Percentiles rank a stretch among this genome's conserved stretches.
Evolutionary conservation across 1,140 invertebrate genomes (phyloP).

Genomic region (Mya arenaria): DNA sequence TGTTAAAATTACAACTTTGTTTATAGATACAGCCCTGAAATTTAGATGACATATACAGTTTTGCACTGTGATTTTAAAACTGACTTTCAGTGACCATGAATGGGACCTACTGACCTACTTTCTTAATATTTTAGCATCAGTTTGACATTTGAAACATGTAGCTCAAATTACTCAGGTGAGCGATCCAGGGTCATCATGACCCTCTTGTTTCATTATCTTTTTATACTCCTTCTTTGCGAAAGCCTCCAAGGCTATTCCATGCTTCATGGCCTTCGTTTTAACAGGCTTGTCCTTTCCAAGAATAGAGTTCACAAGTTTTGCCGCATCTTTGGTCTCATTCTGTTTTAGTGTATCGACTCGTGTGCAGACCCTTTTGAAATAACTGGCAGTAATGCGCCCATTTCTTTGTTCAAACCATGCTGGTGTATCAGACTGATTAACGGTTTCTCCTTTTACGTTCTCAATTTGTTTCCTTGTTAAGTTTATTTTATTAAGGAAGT

Average conservation of each 20-base stretch:
- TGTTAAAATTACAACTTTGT: no score
- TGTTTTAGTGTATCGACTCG: constrained; percentile 4
- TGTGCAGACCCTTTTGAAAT: constrained; percentile 2
- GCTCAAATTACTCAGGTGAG: no score
- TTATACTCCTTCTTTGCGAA: constrained; percentile 17
- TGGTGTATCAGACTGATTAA: background rate
- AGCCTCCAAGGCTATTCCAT: constrained; percentile 20
- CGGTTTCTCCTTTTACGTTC: background rate
- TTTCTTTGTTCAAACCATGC: background rate
- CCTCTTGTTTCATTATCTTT: background rate
- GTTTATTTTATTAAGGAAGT: background rate
- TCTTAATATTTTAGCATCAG: no score
- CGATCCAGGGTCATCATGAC: no score
- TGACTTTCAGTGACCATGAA: no score
- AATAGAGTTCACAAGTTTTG: background rate
- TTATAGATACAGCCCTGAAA: no score
- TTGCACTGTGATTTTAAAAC: no score
- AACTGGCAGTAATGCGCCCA: constrained; percentile 26
- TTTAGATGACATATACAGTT: no score
- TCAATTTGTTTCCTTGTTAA: background rate
- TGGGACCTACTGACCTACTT: no score
- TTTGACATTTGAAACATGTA: no score
- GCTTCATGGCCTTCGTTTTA: constrained; percentile 35
- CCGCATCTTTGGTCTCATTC: background rate
- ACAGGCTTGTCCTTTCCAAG: background rate